These are phyloP conservation scores for Alectoris magna DNA, from an alignment of 2,797 vertebrate species.

Conservation along the genomic window DNA sequence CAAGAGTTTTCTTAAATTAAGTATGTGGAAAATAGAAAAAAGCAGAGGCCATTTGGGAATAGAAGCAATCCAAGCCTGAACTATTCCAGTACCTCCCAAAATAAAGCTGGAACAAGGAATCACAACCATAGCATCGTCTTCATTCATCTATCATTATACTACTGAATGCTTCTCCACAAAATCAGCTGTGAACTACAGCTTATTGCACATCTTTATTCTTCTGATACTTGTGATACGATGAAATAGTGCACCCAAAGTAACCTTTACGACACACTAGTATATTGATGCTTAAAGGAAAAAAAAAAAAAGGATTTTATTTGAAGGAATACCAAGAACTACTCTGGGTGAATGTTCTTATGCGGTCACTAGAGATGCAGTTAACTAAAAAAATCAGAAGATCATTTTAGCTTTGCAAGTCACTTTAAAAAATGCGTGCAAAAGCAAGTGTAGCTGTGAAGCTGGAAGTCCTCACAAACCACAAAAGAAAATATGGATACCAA, in stretches of 20 bases:
- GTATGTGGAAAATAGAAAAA: not conserved
- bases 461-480: not conserved
- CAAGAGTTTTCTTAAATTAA: not conserved
- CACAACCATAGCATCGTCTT: not conserved
- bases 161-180: conserved; percentile 15
- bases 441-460: accelerated
- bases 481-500: not conserved
- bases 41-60: not conserved
- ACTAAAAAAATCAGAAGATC: not conserved
- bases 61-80: conserved; percentile 26
- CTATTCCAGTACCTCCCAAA: not conserved
- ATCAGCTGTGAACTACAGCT: not conserved
- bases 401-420: not conserved
- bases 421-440: not conserved
- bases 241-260: not conserved
- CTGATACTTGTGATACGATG: not conserved
- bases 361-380: not conserved
- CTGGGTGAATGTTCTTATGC: not conserved
- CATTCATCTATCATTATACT: conserved; percentile 16
- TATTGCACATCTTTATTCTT: conserved; percentile 24
- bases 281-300: not conserved
- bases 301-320: not conserved
- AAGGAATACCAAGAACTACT: not conserved
- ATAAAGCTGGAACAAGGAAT: not conserved
- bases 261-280: not conserved